Base-by-base conservation (phyloP, 2,113 vertebrate species). In the Gallinago media region DNA sequence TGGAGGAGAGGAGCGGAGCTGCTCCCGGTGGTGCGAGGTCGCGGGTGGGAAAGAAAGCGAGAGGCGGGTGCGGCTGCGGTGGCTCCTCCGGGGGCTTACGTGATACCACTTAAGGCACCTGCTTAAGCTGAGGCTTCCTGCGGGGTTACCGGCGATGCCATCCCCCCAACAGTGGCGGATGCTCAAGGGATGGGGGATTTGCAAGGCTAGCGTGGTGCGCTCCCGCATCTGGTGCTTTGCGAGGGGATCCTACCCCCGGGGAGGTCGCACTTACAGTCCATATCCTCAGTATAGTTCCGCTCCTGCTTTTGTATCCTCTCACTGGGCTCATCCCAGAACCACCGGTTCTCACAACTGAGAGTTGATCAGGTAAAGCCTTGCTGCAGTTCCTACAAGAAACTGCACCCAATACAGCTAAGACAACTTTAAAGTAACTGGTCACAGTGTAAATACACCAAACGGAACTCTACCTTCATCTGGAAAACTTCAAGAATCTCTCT, bases 241-340 rank as follows among this genome's bases (percentile, higher is more conserved):
- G 5, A 20, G n/a, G 31, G 26, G 7, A 16, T 55, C 32, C 20
- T 67, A 25, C 15, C 14, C 32, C 14, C 11, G 3, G 3, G 34
- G 32, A 71, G 26, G 21, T 50, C 22, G 27, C 50, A 1, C 6
- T 73, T 4, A 5, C 8, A 8, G 52, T 3, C 34, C 14, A 0
- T 16, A 2, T 34, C 36, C 32, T 16, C 55, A 4, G 22, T 3
- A 46, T 10, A 25, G 10, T 18, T 50, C 61, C 15, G 0, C 81
- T 67, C 34, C 42, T 49, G 3, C 10, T 62, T 58, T 3, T 18
- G 17, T 18, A 1, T 6, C 10, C 26, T 38, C 9, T 27, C 21
- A 1, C 2, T 12, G 36, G 17, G 4, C 74, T 40, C 46, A 67
- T 34, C 6, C 7, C 20, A 9, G 29, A 55, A 12, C 21, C 36